Evolutionary conservation across 2,888 invertebrate genomes (phyloP).

Genomic region (Gnatocerus cornutus): DNA sequence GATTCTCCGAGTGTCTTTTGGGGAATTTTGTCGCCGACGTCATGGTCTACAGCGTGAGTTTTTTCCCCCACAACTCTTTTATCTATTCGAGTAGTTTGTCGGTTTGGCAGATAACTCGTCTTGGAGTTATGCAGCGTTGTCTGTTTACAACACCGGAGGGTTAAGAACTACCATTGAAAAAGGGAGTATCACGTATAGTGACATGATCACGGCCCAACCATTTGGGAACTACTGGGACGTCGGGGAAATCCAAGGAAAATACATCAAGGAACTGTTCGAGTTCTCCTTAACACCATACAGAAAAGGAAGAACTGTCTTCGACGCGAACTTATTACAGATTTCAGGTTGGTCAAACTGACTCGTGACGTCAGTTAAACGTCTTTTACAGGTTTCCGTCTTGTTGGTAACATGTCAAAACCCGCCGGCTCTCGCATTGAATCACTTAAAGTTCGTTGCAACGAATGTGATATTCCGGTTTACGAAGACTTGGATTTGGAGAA

Average conservation of each 20-base stretch:
- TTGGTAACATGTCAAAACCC: slow-evolving; percentile 77
- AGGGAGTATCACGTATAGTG: slow-evolving; percentile 82
- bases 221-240: slow-evolving; percentile 85
- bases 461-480: slow-evolving; percentile 79
- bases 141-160: slow-evolving; percentile 80
- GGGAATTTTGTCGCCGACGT: slow-evolving; percentile 84
- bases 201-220: slow-evolving; percentile 80
- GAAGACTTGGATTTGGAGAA: slow-evolving; percentile 73
- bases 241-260: slow-evolving; percentile 79
- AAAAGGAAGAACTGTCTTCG: slow-evolving; percentile 68
- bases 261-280: slow-evolving; percentile 78
- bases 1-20: slow-evolving; percentile 80
- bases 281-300: slow-evolving; percentile 71
- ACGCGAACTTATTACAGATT: slow-evolving; percentile 75
- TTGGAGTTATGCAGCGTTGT: slow-evolving; percentile 81
- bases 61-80: too few species aligned
- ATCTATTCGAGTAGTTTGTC: slow-evolving; percentile 73
- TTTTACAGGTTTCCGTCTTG: slow-evolving; percentile 74
- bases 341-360: slow-evolving; percentile 69
- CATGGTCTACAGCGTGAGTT: slow-evolving; percentile 77
- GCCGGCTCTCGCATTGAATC: slow-evolving; percentile 76
- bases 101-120: slow-evolving; percentile 70
- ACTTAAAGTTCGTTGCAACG: slow-evolving; percentile 75
- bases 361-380: too few species aligned
- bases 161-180: slow-evolving; percentile 78